These are phyloP conservation scores for Microhierax caerulescens DNA, from an alignment of 2,797 vertebrate genomes.

Conservation along the genomic window DNA sequence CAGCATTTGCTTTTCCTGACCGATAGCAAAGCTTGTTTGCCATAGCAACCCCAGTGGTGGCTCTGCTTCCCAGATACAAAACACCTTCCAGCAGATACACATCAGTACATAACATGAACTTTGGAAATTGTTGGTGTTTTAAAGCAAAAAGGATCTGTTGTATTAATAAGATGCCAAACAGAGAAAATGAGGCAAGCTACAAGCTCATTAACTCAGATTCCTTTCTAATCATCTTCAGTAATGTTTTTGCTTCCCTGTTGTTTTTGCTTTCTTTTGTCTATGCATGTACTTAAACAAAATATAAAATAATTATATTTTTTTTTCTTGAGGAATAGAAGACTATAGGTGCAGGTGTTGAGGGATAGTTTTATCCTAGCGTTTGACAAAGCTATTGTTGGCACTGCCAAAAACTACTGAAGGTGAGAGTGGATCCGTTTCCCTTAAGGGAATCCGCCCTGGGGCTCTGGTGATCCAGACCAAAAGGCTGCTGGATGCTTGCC, in stretches of 20 bases:
- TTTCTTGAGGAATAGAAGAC: background rate
- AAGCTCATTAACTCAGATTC: background rate
- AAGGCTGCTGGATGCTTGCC: background rate
- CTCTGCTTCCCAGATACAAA: constrained; percentile 15
- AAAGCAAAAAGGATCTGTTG: background rate
- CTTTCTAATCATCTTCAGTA: background rate
- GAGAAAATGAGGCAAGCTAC: background rate
- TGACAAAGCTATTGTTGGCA: background rate
- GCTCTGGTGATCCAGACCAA: background rate
- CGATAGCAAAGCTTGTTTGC: constrained; percentile 40
- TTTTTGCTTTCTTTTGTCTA: background rate
- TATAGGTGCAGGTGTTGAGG: background rate
- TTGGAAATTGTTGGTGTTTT: background rate
- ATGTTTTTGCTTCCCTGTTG: background rate
- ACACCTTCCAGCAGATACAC: background rate
- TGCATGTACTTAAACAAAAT: background rate
- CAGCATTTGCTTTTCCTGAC: constrained; percentile 43
- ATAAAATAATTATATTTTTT: background rate
- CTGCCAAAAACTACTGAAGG: background rate
- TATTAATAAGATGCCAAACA: background rate
- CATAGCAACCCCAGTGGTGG: constrained; percentile 52
- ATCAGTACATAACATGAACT: background rate
- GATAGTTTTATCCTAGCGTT: background rate
- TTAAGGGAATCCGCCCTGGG: background rate
- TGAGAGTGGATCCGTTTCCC: constrained; percentile 13